Evolutionary conservation across 23 tunicate species (phyloP).

Genomic region (Clavelina lepadiformis): DNA sequence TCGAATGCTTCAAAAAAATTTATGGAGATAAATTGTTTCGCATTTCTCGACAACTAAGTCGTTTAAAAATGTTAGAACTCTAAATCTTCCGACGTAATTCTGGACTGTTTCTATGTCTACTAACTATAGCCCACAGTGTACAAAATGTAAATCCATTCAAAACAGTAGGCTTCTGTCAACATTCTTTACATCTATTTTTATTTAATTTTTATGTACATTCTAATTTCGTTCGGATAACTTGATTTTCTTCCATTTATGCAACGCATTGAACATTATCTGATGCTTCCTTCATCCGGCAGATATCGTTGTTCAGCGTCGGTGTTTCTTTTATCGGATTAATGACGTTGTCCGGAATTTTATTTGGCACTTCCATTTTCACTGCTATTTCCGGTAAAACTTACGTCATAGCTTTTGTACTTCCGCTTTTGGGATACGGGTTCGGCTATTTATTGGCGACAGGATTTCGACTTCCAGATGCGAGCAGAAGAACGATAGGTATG

Average conservation of each 20-base stretch:
- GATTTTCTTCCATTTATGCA: background rate
- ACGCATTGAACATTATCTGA: background rate
- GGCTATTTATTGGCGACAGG: constrained; percentile 60
- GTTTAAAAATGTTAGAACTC: too few species aligned
- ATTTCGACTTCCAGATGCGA: constrained; percentile 63
- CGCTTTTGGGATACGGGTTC: constrained; percentile 52
- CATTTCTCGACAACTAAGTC: too few species aligned
- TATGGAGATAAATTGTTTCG: too few species aligned
- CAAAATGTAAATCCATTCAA: too few species aligned
- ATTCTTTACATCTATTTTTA: too few species aligned
- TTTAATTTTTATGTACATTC: too few species aligned
- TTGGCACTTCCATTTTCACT: constrained; percentile 35
- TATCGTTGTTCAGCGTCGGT: constrained; percentile 49
- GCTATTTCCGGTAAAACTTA: constrained; percentile 43
- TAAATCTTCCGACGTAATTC: too few species aligned
- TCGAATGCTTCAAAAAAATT: background rate
- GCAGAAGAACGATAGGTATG: constrained; percentile 65
- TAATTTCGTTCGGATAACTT: too few species aligned
- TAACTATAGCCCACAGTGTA: too few species aligned
- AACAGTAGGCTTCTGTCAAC: too few species aligned
- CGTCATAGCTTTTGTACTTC: constrained; percentile 59
- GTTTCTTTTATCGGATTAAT: constrained; percentile 58
- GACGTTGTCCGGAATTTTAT: constrained; percentile 58
- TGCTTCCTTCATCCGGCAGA: constrained; percentile 8
- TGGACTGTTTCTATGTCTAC: too few species aligned